A percentile compares a stretch with the other conserved stretches of the same genome.
Evolutionary conservation across 1,140 invertebrate genomes (phyloP).

Genomic region (Brachionus paranguensis): DNA sequence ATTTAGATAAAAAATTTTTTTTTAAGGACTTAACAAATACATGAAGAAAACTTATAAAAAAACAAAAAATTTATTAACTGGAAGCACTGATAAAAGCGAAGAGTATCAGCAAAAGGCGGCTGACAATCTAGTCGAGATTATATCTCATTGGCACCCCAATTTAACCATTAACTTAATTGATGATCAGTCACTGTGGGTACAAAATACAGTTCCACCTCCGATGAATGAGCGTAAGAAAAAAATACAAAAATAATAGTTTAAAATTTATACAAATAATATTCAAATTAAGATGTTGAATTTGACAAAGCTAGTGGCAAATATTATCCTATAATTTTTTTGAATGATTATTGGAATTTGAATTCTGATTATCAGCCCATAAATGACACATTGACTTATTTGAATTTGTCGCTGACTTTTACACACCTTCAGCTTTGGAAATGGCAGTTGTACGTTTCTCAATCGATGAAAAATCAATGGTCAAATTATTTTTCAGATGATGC

Average conservation of each 20-base stretch:
- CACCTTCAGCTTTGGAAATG: slow-evolving; percentile 91
- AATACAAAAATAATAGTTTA: neutral
- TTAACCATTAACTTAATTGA: slow-evolving; percentile 87
- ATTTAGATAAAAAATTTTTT: slow-evolving; percentile 34
- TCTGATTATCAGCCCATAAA: slow-evolving; percentile 92
- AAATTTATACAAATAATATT: slow-evolving; percentile 3
- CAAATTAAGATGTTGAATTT: slow-evolving; percentile 71
- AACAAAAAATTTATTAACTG: slow-evolving; percentile 88
- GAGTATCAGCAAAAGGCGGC: slow-evolving; percentile 66
- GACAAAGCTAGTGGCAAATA: slow-evolving; percentile 73
- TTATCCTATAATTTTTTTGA: slow-evolving; percentile 87
- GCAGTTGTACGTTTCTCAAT: slow-evolving; percentile 89
- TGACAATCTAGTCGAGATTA: slow-evolving; percentile 68
- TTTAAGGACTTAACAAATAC: slow-evolving; percentile 72
- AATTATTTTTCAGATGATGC: slow-evolving; percentile 59
- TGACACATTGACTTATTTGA: slow-evolving; percentile 64
- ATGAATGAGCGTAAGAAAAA: slow-evolving; percentile 72
- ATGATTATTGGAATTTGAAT: slow-evolving; percentile 98
- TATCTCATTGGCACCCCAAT: slow-evolving; percentile 99
- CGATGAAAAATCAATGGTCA: slow-evolving; percentile 66
- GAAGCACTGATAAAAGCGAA: slow-evolving; percentile 65
- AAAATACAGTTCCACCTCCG: slow-evolving; percentile 75
- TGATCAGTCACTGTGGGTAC: slow-evolving; percentile 87
- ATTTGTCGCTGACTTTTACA: slow-evolving; percentile 74
- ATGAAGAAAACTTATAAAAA: slow-evolving; percentile 80